Evolutionary conservation across 1,140 invertebrate genomes (phyloP), one percentile per base, ranked within the genome.

Genomic region (Hyles euphorbiae): DNA sequence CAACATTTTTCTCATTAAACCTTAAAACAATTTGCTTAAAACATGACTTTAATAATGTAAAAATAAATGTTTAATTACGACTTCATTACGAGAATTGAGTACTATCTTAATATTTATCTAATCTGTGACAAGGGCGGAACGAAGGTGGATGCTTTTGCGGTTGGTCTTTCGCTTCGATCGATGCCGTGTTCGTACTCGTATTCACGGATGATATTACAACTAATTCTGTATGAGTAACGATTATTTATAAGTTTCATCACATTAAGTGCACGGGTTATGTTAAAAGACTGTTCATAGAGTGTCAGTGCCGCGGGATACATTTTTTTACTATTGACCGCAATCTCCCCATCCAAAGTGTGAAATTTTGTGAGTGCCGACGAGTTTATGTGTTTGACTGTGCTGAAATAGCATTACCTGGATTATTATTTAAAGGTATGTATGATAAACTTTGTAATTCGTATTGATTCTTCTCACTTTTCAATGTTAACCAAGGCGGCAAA

Each of bases 141-240:
- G 58, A 78, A 80, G 70, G 67, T 82, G 77, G 60, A 80, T 83
- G 76, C 78, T 80, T 82, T 84, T 73, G 72, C 77, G 76, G 70
- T 60, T 74, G 79, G 78, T 84, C 80, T 82, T 82, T 83, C 74
- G 81, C 83, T 77, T 84, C 74, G 80, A 75, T 80, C 76, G 81
- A 81, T 72, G 81, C 85, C 78, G 80, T 75, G 77, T 74, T 81
- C 79, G 85, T 88, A 83, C 81, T 88, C 76, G 78, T 68, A 84
- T 72, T 80, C 79, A 80, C 81, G 72, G 79, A 86, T 86, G 79
- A 81, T 83, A 83, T 74, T 81, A 67, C 63, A 68, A 74, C 57
- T 70, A 76, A 70, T 76, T 78, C 58, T 81, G 70, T 75, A 77
- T 83, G 83, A 86, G 78, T 73, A 77, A 68, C 67, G 74, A 78